Evolutionary conservation across 2,113 vertebrate genomes (phyloP).

Genomic region (Struthio camelus): DNA sequence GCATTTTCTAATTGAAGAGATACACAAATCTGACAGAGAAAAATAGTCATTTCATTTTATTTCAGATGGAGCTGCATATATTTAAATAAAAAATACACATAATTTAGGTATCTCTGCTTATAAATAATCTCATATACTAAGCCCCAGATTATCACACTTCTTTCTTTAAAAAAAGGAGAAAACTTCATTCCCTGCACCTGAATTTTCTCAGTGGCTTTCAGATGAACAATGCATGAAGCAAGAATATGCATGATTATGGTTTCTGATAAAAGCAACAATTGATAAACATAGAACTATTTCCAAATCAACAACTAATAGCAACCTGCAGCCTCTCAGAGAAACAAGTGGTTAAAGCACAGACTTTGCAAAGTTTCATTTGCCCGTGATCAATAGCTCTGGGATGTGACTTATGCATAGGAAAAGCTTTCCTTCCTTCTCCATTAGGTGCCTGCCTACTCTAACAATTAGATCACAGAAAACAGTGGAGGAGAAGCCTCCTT

Average conservation of each 20-base stretch:
- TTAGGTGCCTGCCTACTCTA: not conserved
- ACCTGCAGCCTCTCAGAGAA: not conserved
- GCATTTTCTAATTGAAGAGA: not conserved
- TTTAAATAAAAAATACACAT: conserved; percentile 13
- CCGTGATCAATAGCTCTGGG: not conserved
- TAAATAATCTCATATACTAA: not conserved
- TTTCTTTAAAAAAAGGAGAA: not conserved
- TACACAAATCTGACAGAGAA: not conserved
- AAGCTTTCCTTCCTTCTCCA: not conserved
- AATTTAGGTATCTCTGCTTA: not conserved
- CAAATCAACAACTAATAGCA: not conserved
- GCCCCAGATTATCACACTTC: not conserved
- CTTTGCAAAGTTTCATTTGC: not conserved
- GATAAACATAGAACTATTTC: not conserved
- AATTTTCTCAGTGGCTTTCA: not conserved
- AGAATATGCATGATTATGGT: not conserved
- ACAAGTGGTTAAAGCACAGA: not conserved
- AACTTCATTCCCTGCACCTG: not conserved
- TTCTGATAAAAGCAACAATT: not conserved
- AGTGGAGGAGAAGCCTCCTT: not conserved
- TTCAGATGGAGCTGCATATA: not conserved
- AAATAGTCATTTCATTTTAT: not conserved
- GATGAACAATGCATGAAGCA: not conserved
- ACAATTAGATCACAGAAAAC: not conserved
- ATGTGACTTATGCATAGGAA: not conserved